Evolutionary conservation across 2,797 vertebrate species (phyloP), one percentile per base, ranked within the genome.

Genomic region (Bothrops alternatus): DNA sequence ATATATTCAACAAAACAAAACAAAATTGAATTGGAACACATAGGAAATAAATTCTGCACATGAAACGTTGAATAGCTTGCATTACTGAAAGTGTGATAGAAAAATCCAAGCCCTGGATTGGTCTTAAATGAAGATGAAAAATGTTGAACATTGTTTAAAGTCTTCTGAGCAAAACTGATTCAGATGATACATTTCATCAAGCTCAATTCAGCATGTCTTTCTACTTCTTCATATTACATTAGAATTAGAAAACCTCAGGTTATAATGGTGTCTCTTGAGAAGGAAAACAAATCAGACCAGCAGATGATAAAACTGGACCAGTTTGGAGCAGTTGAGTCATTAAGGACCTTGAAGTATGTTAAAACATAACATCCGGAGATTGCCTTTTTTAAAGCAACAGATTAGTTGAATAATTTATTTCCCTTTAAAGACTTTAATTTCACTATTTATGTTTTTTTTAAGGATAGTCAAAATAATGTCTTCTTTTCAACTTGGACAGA

Each of bases 61-160:
- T 92, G 93, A 93, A 92, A 97, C 95, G 94, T 93, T 97, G 94
- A 97, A 95, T 6, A 96, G 96, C 96, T 96, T 97, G 95, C 95
- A 95, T 96, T 96, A 97, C 94, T 97, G 96, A 96, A 96, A 98
- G 96, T 94, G 78, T 95, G 94, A 94, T 10, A 92, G 96, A 95
- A 96, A 95, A 91, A 97, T 96, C 94, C 97, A 96, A 97, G 96
- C 73, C 95, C 95, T 97, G 96, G 96, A 97, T 97, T 97, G 96
- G 96, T 97, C 97, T 95, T 96, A 97, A 95, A 96, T 95, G 95
- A 93, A 93, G 96, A 96, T 94, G 97, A 96, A 96, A 97, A 93
- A 96, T 97, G 97, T 97, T 97, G 95, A 96, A 96, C 96, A 96
- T 97, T 95, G 95, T 96, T 96, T 96, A 95, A 96, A 96, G 96